Conservation (phyloP, 1,140 invertebrate species). For the Nymphalis io region DNA sequence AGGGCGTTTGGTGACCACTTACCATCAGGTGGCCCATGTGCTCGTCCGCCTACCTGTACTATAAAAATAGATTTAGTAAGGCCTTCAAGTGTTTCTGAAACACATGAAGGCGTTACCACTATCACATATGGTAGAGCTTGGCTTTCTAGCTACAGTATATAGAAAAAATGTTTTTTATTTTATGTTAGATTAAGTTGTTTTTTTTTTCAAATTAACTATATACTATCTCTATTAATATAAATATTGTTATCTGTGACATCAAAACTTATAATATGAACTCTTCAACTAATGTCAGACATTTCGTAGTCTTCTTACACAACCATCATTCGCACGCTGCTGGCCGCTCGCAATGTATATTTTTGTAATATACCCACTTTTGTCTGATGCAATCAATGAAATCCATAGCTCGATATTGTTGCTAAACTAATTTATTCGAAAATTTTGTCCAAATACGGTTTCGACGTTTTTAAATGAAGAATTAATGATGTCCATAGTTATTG, state of each 20-base stretch:
- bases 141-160: too few relatives aligned
- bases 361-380: conserved; percentile 54
- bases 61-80: too few relatives aligned
- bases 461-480: not conserved
- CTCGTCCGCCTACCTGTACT: too few relatives aligned
- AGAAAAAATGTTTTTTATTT: too few relatives aligned
- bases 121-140: too few relatives aligned
- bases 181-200: too few relatives aligned
- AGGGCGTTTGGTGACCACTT: too few relatives aligned
- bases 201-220: too few relatives aligned
- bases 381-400: conserved; percentile 38
- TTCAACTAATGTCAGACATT: conserved; percentile 5
- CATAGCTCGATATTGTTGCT: conserved; percentile 18
- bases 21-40: too few relatives aligned
- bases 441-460: not conserved
- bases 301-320: not conserved
- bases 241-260: not conserved
- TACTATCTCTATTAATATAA: too few relatives aligned
- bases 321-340: conserved; percentile 46
- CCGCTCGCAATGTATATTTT: conserved; percentile 48
- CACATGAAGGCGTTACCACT: too few relatives aligned
- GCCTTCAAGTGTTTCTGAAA: too few relatives aligned
- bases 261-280: not conserved
- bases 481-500: not conserved
- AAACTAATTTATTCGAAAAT: conserved; percentile 1